Percentiles rank a stretch among this genome's conserved stretches.
These are phyloP conservation scores for Microtus ochrogaster DNA, from an alignment of 2,113 vertebrate genomes.

Conservation along the genomic window DNA sequence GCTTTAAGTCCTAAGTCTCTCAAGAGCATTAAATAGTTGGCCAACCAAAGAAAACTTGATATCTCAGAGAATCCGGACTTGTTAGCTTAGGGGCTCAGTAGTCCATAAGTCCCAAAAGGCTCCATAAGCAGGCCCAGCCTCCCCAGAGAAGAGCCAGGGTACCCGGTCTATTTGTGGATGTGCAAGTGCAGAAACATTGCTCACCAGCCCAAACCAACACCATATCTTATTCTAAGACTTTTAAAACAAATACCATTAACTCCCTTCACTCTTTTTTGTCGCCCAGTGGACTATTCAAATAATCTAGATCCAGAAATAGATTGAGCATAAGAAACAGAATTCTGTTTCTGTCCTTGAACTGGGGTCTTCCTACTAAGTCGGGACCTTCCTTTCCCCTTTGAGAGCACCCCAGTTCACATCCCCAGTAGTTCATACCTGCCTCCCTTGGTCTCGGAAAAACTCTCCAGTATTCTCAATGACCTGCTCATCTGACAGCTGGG, in stretches of 20 bases:
- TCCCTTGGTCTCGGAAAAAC: slow-evolving; percentile 96
- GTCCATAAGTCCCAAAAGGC: not conserved
- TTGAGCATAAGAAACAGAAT: not conserved
- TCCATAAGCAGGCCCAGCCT: not conserved
- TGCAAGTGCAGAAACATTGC: not conserved
- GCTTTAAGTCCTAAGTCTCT: not conserved
- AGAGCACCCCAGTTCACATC: not conserved
- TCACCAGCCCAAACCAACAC: not conserved
- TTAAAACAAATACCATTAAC: not conserved
- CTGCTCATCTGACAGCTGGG: slow-evolving; percentile 95
- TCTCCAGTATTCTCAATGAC: slow-evolving; percentile 99
- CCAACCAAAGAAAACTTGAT: not conserved
- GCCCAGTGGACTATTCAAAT: not conserved
- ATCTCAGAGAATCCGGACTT: not conserved
- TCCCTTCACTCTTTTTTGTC: not conserved
- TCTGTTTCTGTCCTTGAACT: not conserved
- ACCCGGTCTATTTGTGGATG: not conserved
- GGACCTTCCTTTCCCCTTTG: not conserved
- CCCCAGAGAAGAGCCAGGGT: not conserved
- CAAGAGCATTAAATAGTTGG: not conserved
- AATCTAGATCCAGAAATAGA: not conserved
- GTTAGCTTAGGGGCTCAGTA: too few relatives aligned
- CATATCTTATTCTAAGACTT: not conserved
- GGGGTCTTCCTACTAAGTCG: not conserved
- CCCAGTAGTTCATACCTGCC: slow-evolving; percentile 88